Base-by-base conservation (phyloP, 2,888 invertebrate species). In the Barypeithes pellucidus region DNA sequence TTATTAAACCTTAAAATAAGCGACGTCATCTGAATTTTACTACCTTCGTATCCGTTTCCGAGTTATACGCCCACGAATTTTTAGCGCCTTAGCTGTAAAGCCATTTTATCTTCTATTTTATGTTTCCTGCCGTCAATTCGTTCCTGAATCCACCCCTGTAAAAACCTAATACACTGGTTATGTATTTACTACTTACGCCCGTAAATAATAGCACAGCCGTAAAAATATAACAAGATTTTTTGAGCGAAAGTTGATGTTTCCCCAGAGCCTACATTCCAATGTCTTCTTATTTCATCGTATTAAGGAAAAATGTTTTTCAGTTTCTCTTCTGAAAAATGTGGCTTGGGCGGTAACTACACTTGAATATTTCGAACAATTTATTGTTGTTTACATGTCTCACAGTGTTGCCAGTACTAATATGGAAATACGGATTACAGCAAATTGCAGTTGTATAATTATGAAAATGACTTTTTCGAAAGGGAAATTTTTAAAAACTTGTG, bases 161-260 rank as follows among this genome's bases (percentile, higher is more conserved):
- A 0, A 43, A 43, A 43, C 16, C n/a, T n/a, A 43, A 14, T 43
- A 43, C 12, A 11, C 22, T 50, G 12, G 50, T 20, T 22, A 20
- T 3, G 50, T 50, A 50, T 50, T 50, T 50, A 50, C 22, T 24
- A 50, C 22, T 43, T 60, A 60, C 47, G 18, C 8, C 47, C 24
- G 57, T 67, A 47, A 67, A 67, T 57, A 60, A 47, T 60, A 60
- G 18, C 60, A 33, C 14, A 60, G 16, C 60, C 67, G 22, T 67
- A 67, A 67, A 67, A 67, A 60, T 67, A 45, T 67, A 67, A 67
- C 67, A 60, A 60, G 57, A 41, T 59, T 59, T 41, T 36, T 43
- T 33, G 66, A 57, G 54, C 66, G 67, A 29, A 67, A 45, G 33
- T 59, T 52, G 66, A 66, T 66, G 54, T 50, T 66, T 66, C 66